Base-by-base conservation (phyloP, 2,888 invertebrate species). In the Caenorhabditis afra region DNA sequence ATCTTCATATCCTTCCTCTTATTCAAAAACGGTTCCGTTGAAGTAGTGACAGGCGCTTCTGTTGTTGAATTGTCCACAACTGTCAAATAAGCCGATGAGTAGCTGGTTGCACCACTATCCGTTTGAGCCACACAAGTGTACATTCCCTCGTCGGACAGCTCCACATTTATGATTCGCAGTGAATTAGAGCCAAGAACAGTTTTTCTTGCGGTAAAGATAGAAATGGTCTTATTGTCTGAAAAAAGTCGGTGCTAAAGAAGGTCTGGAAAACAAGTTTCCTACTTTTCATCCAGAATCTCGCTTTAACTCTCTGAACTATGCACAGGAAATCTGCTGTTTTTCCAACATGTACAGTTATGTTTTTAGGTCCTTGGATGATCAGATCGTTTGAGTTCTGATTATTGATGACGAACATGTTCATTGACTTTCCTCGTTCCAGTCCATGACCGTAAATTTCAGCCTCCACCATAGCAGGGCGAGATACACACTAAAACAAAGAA, bases 391-490 rank as follows among this genome's bases (percentile, higher is more conserved):
- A 47, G 16, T 58, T 55, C 5, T 49, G 16, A 11, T 58, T 70
- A 20, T 66, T 80, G 50, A 74, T 67, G 5, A 83, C 79, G 44
- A 77, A 83, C 41, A 78, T 64, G 47, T 85, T 82, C 66, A 74
- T 79, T 3, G 81, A 81, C 41, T 65, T 82, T 18, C 89, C 89
- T n/a, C 85, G 55, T 68, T 89, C 88, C 64, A 89, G 37, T 8
- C 86, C 89, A 18, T 49, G 65, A 7, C 89, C 89, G 67, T 88
- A 89, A 22, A 89, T 83, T 73, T 89, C 89, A 0, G 88, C 89
- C 67, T 89, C 89, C 22, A 86, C 86, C 89, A 89, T 89, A 10
- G 89, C 88, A 8, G 89, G 88, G 0, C 88, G 82, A 7, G 88
- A 89, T 23, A 89, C 84, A 68, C 89, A 89, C 87, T 88, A 68